phyloP scores from a whole-genome alignment of 2,888 invertebrate species.

The Drosophila pseudotakahashii region DNA sequence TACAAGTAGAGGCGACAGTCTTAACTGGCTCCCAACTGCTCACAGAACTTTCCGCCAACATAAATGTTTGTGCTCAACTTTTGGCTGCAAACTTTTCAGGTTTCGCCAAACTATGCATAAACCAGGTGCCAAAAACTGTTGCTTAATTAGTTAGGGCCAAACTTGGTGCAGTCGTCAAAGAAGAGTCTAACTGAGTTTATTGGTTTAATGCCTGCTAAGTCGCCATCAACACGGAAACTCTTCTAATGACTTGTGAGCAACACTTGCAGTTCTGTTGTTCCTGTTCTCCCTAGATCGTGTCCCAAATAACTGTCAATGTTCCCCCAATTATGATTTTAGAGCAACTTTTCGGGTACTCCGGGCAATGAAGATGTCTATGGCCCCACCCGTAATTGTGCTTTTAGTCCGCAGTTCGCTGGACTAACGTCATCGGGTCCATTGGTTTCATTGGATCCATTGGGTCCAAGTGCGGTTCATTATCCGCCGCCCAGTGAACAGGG shows the following conservation, averaged over 20 bases:
- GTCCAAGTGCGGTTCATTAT: conserved; percentile 63
- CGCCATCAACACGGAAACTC: conserved; percentile 19
- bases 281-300: neutral
- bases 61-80: conserved; percentile 41
- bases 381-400: conserved; percentile 11
- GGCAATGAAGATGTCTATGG: neutral
- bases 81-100: conserved; percentile 54
- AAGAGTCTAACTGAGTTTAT: conserved; percentile 24
- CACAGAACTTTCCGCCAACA: conserved; percentile 46
- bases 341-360: neutral
- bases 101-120: conserved; percentile 31
- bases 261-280: neutral
- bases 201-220: conserved; percentile 24
- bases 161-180: conserved; percentile 17
- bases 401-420: conserved; percentile 6
- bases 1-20: conserved; percentile 18
- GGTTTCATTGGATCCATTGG: too few species aligned
- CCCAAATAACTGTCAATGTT: neutral
- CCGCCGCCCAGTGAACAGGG: conserved; percentile 49
- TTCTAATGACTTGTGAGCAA: conserved; percentile 5
- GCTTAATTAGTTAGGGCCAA: conserved; percentile 61
- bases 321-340: conserved; percentile 5
- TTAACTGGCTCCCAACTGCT: conserved; percentile 20
- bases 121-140: conserved; percentile 59
- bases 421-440: conserved; percentile 17